These are phyloP conservation scores for Selene dorsalis DNA, from an alignment of 2,797 vertebrate species.

Conservation along the genomic window DNA sequence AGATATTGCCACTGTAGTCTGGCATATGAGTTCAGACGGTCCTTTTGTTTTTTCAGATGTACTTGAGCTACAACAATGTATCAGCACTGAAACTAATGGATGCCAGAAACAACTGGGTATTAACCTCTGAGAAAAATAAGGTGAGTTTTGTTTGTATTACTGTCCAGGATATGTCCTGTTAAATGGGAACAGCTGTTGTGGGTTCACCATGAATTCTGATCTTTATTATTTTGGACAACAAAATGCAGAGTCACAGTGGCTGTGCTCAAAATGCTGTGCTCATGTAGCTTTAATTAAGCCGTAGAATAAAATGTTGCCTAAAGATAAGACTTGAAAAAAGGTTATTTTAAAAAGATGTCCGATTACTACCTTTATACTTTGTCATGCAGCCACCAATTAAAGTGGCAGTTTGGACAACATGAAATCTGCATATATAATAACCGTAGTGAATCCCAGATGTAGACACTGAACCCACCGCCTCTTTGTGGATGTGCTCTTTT, in stretches of 20 bases:
- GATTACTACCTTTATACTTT: slow-evolving; percentile 15
- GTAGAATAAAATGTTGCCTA: neutral
- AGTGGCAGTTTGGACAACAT: slow-evolving; percentile 15
- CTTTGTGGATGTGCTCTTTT: slow-evolving; percentile 24
- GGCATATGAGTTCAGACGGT: slow-evolving; percentile 21
- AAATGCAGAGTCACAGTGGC: slow-evolving; percentile 21
- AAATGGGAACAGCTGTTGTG: slow-evolving; percentile 46
- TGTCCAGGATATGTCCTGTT: slow-evolving; percentile 30
- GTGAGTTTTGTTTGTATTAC: slow-evolving; percentile 75
- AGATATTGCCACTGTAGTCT: slow-evolving; percentile 33
- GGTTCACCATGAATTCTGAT: slow-evolving; percentile 28
- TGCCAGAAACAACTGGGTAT: slow-evolving; percentile 90
- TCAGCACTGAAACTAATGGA: slow-evolving; percentile 93
- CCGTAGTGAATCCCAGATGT: slow-evolving; percentile 23
- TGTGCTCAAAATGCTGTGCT: slow-evolving; percentile 15
- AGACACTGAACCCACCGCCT: slow-evolving; percentile 1
- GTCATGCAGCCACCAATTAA: neutral
- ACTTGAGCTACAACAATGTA: slow-evolving; percentile 97
- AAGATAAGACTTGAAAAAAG: neutral
- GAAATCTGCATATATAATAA: neutral
- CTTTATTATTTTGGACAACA: slow-evolving; percentile 18
- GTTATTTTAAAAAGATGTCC: neutral
- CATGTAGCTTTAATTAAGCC: slow-evolving; percentile 32
- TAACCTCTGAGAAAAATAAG: slow-evolving; percentile 91
- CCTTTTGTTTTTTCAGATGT: slow-evolving; percentile 85